Base-by-base conservation (phyloP, 2,113 vertebrate genomes). In the Tachuris rubrigastra region DNA sequence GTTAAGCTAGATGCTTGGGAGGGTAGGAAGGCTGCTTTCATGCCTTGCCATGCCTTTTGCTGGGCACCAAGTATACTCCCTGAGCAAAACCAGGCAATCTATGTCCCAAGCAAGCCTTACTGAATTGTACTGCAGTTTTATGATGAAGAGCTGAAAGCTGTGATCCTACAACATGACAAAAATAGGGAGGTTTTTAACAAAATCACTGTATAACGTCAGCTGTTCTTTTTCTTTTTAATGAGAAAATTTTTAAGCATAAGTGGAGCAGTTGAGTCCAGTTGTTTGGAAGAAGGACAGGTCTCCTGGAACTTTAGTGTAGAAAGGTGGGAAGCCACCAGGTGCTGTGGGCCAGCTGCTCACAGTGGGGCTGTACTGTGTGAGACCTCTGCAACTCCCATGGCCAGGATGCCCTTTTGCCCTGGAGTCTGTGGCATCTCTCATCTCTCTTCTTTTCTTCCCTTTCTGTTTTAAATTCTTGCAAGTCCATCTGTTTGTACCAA, bases 401-500 rank as follows among this genome's bases (percentile, higher is more conserved):
- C 47, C 17, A 8, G 46, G 49, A 23, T 1, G 56, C 39, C 59
- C 56, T 90, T 95, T 85, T 85, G 68, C 71, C 47, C 56, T 7
- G 12, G 28, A 14, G 20, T 21, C 58, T 49, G 79, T 50, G 65
- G 47, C 35, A 67, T 56, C 47, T 78, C 52, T 91, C 53, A 8
- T 60, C 83, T 87, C 44, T 44, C 31, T 74, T 60, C 53, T 71
- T 35, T 39, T 55, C 31, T 94, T 87, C 39, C 31, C 41, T 30
- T 87, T 77, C 90, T 94, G 62, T 82, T 46, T 75, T 33, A 89
- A 91, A 81, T 95, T 85, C 59, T 79, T 78, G 41, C 79, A 87
- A 90, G 47, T 63, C 93, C 22, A 58, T 96, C 93, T 97, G 74
- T 21, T 94, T 28, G 46, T 95, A 76, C 69, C 91, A 81, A 85